A percentile compares a stretch with the other conserved stretches of the same genome.
phyloP scores from a whole-genome alignment of 2,888 invertebrate genomes.

The Thalpophila matura region DNA sequence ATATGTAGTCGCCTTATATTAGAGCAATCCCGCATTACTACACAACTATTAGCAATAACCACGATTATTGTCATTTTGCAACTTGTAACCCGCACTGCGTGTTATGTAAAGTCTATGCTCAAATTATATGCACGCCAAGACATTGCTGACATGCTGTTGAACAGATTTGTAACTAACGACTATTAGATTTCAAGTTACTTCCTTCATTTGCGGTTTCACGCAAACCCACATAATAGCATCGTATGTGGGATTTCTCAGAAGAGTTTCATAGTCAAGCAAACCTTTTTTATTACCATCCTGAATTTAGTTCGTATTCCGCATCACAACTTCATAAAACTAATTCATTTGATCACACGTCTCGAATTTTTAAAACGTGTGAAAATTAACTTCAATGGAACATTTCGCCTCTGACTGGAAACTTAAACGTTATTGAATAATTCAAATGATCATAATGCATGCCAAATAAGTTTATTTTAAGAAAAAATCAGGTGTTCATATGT shows the following conservation, averaged over 20 bases:
- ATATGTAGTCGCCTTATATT: not conserved
- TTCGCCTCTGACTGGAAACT: conserved; percentile 17
- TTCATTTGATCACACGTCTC: conserved; percentile 27
- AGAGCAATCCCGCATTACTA: conserved; percentile 10
- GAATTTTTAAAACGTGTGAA: conserved; percentile 49
- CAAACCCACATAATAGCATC: conserved; percentile 59
- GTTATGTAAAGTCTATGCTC: conserved; percentile 29
- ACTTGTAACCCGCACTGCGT: conserved; percentile 17
- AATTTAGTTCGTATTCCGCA: conserved; percentile 23
- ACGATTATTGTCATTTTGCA: conserved; percentile 28
- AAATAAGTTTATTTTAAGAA: conserved; percentile 35
- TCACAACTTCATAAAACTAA: conserved; percentile 38
- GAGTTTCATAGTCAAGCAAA: conserved; percentile 51
- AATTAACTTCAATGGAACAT: conserved; percentile 41
- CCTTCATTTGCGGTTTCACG: conserved; percentile 74
- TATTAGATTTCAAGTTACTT: conserved; percentile 73
- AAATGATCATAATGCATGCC: conserved; percentile 39
- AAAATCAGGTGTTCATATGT: not conserved
- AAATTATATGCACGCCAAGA: conserved; percentile 27
- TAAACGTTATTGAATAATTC: conserved; percentile 49
- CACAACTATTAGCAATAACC: conserved; percentile 19
- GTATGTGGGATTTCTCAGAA: conserved; percentile 58
- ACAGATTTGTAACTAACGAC: conserved; percentile 62
- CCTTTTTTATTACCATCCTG: conserved; percentile 29
- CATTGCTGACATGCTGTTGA: conserved; percentile 43